A percentile compares a stretch with the other conserved stretches of the same genome.
Evolutionary conservation across 2,888 invertebrate species (phyloP).

Genomic region (Ferdinandea cuprea): DNA sequence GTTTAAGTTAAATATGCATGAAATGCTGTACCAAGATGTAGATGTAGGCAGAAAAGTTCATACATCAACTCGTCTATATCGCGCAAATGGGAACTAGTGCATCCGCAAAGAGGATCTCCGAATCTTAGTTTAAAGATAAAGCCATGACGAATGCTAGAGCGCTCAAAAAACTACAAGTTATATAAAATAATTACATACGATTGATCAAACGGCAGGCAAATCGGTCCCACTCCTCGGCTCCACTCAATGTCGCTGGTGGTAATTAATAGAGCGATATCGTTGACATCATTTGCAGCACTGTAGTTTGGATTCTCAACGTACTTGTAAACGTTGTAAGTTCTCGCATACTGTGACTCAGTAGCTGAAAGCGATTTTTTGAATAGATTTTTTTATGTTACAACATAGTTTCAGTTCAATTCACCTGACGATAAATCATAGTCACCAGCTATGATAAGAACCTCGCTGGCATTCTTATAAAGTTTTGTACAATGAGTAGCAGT

Average conservation of each 20-base stretch:
- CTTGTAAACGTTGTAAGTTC: slow-evolving; percentile 79
- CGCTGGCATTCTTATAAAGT: slow-evolving; percentile 75
- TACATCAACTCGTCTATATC: no score
- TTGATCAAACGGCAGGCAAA: slow-evolving; percentile 85
- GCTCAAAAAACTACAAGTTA: no score
- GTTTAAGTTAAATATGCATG: no score
- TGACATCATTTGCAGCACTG: slow-evolving; percentile 66
- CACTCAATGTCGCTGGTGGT: slow-evolving; percentile 83
- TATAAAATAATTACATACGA: slow-evolving; percentile 71
- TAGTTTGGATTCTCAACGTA: slow-evolving; percentile 79
- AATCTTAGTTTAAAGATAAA: no score
- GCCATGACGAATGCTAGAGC: no score
- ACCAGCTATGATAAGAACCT: slow-evolving; percentile 84
- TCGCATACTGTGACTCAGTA: slow-evolving; percentile 79
- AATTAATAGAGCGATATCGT: slow-evolving; percentile 85
- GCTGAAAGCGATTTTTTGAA: slow-evolving; percentile 7
- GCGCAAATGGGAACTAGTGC: no score
- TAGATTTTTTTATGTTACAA: not conserved
- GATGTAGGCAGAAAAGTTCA: no score
- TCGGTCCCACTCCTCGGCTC: slow-evolving; percentile 85
- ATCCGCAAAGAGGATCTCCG: no score
- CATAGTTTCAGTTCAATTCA: slow-evolving; percentile 73
- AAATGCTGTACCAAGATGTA: no score
- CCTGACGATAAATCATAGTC: slow-evolving; percentile 84
- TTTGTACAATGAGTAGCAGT: slow-evolving; percentile 84